Conservation (phyloP, 2,888 invertebrate species). For the Chydorus sphaericus region DNA sequence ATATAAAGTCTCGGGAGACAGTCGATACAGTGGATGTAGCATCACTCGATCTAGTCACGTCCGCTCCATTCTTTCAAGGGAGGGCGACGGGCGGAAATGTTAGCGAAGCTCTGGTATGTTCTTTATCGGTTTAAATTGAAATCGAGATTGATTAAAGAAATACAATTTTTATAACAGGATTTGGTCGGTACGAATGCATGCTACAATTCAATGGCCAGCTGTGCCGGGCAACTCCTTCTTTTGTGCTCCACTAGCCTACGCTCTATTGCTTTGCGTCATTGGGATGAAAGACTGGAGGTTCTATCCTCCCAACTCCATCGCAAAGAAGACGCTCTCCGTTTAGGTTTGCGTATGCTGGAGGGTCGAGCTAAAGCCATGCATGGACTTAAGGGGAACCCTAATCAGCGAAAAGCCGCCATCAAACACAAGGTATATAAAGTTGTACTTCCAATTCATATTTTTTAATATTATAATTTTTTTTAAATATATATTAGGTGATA, state of each 20-base stretch:
- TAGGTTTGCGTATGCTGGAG: slow-evolving; percentile 44
- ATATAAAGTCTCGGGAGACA: slow-evolving; percentile 76
- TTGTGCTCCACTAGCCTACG: slow-evolving; percentile 50
- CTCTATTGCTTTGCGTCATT: slow-evolving; percentile 34
- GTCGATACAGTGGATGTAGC: slow-evolving; percentile 67
- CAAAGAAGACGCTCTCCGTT: slow-evolving; percentile 40
- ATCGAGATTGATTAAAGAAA: not conserved
- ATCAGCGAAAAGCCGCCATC: slow-evolving; percentile 22
- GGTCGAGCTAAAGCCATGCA: slow-evolving; percentile 46
- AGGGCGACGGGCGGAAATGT: slow-evolving; percentile 92
- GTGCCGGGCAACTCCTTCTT: slow-evolving; percentile 50
- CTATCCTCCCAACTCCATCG: slow-evolving; percentile 31
- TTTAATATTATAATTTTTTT: not conserved
- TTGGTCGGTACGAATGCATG: slow-evolving; percentile 58
- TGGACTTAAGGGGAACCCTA: slow-evolving; percentile 36
- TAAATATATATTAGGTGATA: not conserved
- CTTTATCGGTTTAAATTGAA: slow-evolving; percentile 13
- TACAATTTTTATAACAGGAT: slow-evolving; percentile 32
- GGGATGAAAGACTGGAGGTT: slow-evolving; percentile 32
- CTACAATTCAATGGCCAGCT: slow-evolving; percentile 52
- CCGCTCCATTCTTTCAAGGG: slow-evolving; percentile 76
- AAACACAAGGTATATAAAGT: not conserved
- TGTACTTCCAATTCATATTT: not conserved
- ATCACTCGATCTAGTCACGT: slow-evolving; percentile 65
- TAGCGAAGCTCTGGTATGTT: slow-evolving; percentile 53